Evolutionary conservation across 2,797 vertebrate species (phyloP).

Genomic region (Sciurus vulgaris): DNA sequence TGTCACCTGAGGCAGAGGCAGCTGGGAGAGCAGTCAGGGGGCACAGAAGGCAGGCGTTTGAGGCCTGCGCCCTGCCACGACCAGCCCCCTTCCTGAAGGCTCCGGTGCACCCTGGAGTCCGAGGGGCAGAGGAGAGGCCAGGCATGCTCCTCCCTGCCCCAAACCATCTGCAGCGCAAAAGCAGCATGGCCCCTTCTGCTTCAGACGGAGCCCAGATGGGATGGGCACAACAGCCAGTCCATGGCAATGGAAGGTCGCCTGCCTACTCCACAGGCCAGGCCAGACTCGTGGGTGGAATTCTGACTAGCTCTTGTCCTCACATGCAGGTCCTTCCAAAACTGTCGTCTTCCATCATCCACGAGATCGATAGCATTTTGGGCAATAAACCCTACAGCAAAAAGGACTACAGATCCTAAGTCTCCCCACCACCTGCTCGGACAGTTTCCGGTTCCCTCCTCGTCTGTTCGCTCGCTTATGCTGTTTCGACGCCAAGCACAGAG

Average conservation of each 20-base stretch:
- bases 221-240: neutral
- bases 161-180: neutral
- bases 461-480: slow-evolving; percentile 95
- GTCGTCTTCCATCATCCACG: slow-evolving; percentile 97
- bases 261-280: fast-evolving
- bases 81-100: neutral
- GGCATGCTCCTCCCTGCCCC: neutral
- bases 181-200: neutral
- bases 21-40: neutral
- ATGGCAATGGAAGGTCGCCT: fast-evolving
- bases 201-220: neutral
- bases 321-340: slow-evolving; percentile 97
- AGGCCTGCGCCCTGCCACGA: neutral
- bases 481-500: slow-evolving; percentile 89
- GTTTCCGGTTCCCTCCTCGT: slow-evolving; percentile 87
- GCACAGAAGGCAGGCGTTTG: neutral
- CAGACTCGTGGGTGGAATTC: fast-evolving
- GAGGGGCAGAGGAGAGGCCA: too few relatives aligned
- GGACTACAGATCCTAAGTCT: slow-evolving; percentile 96
- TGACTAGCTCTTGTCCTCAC: neutral
- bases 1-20: neutral
- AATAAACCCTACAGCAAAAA: slow-evolving; percentile 99
- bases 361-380: slow-evolving; percentile 99
- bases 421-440: slow-evolving; percentile 80
- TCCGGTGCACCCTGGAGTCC: neutral